Evolutionary conservation across 2,113 vertebrate species (phyloP), one percentile per base, ranked within the genome.

Genomic region (Periophthalmus modestus): DNA sequence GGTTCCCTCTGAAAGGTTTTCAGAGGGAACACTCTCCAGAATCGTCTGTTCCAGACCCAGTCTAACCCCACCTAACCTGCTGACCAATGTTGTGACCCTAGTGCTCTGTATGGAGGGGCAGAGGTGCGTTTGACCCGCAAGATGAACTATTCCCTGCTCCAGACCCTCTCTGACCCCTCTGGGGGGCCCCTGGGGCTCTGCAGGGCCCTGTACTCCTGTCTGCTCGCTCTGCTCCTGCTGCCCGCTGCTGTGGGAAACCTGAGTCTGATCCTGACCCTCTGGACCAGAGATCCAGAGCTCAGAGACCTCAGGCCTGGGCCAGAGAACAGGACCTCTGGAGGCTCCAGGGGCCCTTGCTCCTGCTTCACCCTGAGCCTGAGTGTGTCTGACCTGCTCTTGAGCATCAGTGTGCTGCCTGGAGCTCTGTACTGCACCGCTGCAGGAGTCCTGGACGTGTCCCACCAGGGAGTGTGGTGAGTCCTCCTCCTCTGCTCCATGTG

Each of bases 351-450:
- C 16, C 61, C 61, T 62, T 88, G 91, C 0, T 84, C 86, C 87
- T 79, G 72, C 39, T 67, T 94, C 33, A 87, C 83, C 0, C 63
- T 93, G 33, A 95, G 93, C 81, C 82, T 86, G 70, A 73, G 89
- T 70, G 62, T 92, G 54, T 91, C 93, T 10, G 93, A 94, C 87
- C 86, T 94, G 74, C 82, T 86, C 4, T 82, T 94, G 2, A 92
- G 90, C n/a, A 80, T 94, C 24, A 74, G 79, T 24, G 47, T 77
- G 55, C 63, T 93, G 7, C 92, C 93, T 0, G 78, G 87, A 0
- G 88, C 78, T 0, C 87, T 75, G 19, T 84, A 92, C 81, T 91
- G 90, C 87, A 87, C 83, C 77, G 71, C 94, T 39, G 68, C 11
- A 4, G 11, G 16, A 15, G 16, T 62, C 59, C 28, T 28, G 28